Evolutionary conservation across 2,113 vertebrate genomes (phyloP).

Genomic region (Bothrops jararaca): DNA sequence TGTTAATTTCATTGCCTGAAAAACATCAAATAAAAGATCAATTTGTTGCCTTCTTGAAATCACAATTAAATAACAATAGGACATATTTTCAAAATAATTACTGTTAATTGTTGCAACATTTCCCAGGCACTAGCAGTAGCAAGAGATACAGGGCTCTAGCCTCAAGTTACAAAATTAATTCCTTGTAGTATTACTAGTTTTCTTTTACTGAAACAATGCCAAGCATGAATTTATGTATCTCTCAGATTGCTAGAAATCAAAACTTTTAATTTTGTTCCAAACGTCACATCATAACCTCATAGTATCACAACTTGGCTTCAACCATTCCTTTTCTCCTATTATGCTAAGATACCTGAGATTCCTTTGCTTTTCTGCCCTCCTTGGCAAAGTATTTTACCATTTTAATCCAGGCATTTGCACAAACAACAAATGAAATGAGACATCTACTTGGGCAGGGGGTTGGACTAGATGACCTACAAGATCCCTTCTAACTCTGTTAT

Average conservation of each 20-base stretch:
- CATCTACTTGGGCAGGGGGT: neutral
- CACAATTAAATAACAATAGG: neutral
- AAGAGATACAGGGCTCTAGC: neutral
- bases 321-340: neutral
- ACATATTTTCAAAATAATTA: conserved; percentile 8
- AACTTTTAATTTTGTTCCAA: neutral
- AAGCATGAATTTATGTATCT: neutral
- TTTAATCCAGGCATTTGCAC: neutral
- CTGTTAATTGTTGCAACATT: accelerated
- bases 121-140: neutral
- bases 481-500: too few relatives aligned
- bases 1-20: conserved; percentile 80
- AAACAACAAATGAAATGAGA: neutral
- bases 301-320: neutral
- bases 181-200: neutral
- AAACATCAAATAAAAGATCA: conserved; percentile 41
- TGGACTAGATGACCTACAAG: too few relatives aligned
- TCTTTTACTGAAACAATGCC: neutral
- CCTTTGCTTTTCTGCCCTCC: neutral
- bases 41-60: conserved; percentile 14
- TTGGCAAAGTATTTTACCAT: neutral
- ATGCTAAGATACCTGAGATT: neutral
- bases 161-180: neutral
- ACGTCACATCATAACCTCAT: neutral
- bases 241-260: neutral